These are phyloP conservation scores for Platerodrilus igneus DNA, from an alignment of 2,888 invertebrate species.

Conservation along the genomic window DNA sequence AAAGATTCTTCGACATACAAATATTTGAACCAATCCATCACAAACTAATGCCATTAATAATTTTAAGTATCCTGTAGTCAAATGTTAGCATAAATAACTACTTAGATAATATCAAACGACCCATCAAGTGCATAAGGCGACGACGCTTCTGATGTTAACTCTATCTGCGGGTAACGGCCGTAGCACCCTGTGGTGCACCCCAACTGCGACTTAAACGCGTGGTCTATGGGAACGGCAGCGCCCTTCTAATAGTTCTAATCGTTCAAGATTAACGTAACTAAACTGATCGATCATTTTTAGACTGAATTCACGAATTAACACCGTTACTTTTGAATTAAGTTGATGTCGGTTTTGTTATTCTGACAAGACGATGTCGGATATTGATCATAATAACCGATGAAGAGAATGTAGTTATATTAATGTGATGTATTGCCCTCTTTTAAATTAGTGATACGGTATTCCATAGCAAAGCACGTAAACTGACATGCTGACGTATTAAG, in stretches of 20 bases:
- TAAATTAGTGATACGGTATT: too few species aligned
- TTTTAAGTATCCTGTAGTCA: constrained; percentile 42
- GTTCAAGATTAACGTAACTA: constrained; percentile 32
- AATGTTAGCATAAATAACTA: constrained; percentile 36
- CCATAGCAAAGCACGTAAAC: too few species aligned
- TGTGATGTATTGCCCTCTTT: too few species aligned
- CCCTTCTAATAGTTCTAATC: constrained; percentile 38
- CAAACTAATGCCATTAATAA: constrained; percentile 43
- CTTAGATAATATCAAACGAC: constrained; percentile 32
- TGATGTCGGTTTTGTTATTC: too few species aligned
- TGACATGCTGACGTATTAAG: too few species aligned
- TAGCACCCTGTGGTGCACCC: constrained; percentile 33
- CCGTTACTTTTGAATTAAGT: constrained; percentile 13
- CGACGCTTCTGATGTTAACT: constrained; percentile 37
- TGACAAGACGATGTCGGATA: too few species aligned
- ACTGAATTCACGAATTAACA: constrained; percentile 23
- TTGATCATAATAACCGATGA: too few species aligned
- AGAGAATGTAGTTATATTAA: too few species aligned
- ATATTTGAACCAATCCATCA: too few species aligned
- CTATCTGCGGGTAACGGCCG: constrained; percentile 37
- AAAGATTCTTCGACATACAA: too few species aligned
- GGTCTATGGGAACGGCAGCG: constrained; percentile 37
- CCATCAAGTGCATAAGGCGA: constrained; percentile 35
- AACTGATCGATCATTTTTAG: constrained; percentile 29
- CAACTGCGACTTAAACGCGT: constrained; percentile 32